phyloP scores from a whole-genome alignment of 2,113 vertebrate species.

The Pachycephala philippinensis region DNA sequence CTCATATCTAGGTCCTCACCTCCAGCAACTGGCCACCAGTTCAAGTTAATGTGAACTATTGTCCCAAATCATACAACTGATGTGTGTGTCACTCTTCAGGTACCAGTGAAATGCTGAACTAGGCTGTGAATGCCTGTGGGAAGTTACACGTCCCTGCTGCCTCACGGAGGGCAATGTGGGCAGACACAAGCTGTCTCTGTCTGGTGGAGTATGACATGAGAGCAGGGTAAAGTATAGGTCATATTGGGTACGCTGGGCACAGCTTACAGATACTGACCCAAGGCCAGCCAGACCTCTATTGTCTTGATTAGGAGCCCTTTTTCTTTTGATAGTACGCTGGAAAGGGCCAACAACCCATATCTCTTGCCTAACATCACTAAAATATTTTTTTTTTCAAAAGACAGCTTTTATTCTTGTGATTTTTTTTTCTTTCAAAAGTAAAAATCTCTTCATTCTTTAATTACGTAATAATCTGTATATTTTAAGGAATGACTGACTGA shows the following conservation, averaged over 20 bases:
- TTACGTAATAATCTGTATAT: background rate
- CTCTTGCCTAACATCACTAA: background rate
- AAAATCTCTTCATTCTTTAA: background rate
- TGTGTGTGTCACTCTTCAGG: background rate
- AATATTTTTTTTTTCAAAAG: background rate
- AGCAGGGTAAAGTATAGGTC: background rate
- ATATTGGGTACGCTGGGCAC: accelerated
- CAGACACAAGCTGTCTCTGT: background rate
- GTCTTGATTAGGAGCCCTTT: background rate
- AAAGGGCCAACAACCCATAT: background rate
- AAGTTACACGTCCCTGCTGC: background rate
- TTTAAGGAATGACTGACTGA: background rate
- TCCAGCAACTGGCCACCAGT: background rate
- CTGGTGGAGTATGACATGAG: background rate
- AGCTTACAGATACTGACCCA: background rate
- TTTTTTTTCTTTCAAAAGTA: background rate
- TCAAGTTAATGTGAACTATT: background rate
- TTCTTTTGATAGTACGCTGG: background rate
- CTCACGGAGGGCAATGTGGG: background rate
- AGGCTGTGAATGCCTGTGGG: background rate
- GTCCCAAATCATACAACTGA: background rate
- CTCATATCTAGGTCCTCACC: background rate
- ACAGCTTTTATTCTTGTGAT: background rate
- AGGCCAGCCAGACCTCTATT: background rate
- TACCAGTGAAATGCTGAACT: background rate